A percentile compares a stretch with the other conserved stretches of the same genome.
Evolutionary conservation across 1,140 invertebrate species (phyloP).

Genomic region (Marisa cornuarietis): DNA sequence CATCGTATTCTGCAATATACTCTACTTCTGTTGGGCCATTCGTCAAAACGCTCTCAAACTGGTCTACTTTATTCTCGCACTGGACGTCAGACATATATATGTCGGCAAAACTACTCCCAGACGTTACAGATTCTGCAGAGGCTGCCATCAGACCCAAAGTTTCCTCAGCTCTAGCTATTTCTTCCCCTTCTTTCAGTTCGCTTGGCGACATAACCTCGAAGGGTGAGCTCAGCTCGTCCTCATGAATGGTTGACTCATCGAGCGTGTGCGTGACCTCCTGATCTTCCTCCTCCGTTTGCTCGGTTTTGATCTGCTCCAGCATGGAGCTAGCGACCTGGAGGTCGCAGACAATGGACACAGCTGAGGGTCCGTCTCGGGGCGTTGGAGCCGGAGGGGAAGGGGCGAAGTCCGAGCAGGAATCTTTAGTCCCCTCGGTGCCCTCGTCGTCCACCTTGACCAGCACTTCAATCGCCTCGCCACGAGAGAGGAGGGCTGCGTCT

Average conservation of each 20-base stretch:
- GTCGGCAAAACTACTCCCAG: constrained; percentile 42
- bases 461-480: constrained; percentile 32
- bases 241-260: constrained; percentile 32
- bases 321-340: constrained; percentile 43
- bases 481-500: constrained; percentile 59
- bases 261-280: constrained; percentile 27
- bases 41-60: constrained; percentile 28
- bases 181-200: constrained; percentile 58
- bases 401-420: constrained; percentile 29
- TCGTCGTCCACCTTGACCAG: constrained; percentile 19
- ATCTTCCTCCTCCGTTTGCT: constrained; percentile 23
- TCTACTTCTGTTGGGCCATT: constrained; percentile 73
- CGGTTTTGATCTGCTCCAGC: constrained; percentile 37
- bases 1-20: constrained; percentile 64
- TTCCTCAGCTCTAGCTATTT: constrained; percentile 36
- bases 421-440: background rate
- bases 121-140: constrained; percentile 29
- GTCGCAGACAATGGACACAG: constrained; percentile 36
- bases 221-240: constrained; percentile 57
- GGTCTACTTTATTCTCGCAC: constrained; percentile 16
- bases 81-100: constrained; percentile 29
- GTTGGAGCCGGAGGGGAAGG: constrained; percentile 55
- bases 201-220: constrained; percentile 65
- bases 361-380: constrained; percentile 36
- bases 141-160: constrained; percentile 29